Evolutionary conservation across 1,140 invertebrate species (phyloP).

Genomic region (Ips typographus): DNA sequence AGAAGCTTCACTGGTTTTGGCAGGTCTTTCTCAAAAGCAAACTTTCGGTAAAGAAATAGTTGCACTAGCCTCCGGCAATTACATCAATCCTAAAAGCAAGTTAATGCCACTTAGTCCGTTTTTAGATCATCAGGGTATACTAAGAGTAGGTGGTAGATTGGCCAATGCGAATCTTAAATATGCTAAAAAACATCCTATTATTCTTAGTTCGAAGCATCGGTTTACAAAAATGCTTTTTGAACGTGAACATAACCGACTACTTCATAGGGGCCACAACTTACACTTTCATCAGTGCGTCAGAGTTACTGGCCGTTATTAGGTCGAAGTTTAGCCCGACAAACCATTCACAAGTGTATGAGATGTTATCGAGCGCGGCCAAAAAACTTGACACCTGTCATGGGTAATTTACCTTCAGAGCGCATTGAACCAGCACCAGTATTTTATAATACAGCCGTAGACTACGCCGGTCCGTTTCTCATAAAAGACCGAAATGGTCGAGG

Average conservation of each 20-base stretch:
- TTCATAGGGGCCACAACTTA: conserved; percentile 43
- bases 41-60: not conserved
- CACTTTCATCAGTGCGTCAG: conserved; percentile 32
- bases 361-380: conserved; percentile 30
- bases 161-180: conserved; percentile 39
- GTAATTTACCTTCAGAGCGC: too few relatives aligned
- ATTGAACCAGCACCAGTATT: too few relatives aligned
- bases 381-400: conserved; percentile 40
- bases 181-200: conserved; percentile 45
- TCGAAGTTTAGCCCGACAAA: conserved; percentile 26
- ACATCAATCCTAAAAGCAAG: conserved; percentile 11
- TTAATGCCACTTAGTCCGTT: conserved; percentile 46
- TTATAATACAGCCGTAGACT: too few relatives aligned
- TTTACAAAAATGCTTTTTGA: conserved; percentile 39
- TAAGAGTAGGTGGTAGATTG: conserved; percentile 53
- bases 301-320: conserved; percentile 40
- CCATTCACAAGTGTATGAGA: conserved; percentile 27
- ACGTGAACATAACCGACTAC: conserved; percentile 37
- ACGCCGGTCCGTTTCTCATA: too few relatives aligned
- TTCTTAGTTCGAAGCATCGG: conserved; percentile 41
- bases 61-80: not conserved
- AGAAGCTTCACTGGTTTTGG: not conserved
- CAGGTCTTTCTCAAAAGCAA: not conserved
- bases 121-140: conserved; percentile 47
- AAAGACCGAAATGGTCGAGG: too few relatives aligned